These are phyloP conservation scores for Hephaestus fuliginosus DNA, from an alignment of 2,797 vertebrate species.

Conservation along the genomic window DNA sequence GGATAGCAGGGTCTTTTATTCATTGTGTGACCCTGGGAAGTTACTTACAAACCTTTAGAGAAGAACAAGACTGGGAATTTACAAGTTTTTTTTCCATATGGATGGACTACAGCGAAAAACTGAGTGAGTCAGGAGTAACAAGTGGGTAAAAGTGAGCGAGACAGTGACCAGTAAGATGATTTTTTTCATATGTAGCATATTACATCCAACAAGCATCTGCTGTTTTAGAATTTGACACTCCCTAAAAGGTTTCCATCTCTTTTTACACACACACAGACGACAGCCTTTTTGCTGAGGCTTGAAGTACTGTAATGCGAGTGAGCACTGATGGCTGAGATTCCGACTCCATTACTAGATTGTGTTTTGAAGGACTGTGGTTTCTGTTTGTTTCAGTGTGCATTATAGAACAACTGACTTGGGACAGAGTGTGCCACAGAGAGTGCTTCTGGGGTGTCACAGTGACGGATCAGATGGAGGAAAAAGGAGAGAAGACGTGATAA, in stretches of 20 bases:
- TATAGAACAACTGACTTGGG: slow-evolving; percentile 58
- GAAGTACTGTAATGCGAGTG: slow-evolving; percentile 69
- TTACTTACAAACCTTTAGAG: slow-evolving; percentile 53
- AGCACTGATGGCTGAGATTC: slow-evolving; percentile 75
- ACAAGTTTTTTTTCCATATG: slow-evolving; percentile 36
- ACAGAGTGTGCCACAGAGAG: slow-evolving; percentile 41
- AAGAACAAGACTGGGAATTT: slow-evolving; percentile 43
- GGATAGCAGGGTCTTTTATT: slow-evolving; percentile 69
- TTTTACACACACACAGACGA: slow-evolving; percentile 37
- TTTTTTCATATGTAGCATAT: slow-evolving; percentile 34
- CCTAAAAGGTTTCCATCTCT: slow-evolving; percentile 29
- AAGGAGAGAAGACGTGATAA: slow-evolving; percentile 47
- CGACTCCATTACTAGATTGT: slow-evolving; percentile 72
- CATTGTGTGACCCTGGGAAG: slow-evolving; percentile 58
- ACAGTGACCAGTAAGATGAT: slow-evolving; percentile 28
- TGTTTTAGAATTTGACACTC: slow-evolving; percentile 13
- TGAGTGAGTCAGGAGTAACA: slow-evolving; percentile 39
- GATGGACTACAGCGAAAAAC: slow-evolving; percentile 44
- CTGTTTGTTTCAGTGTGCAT: slow-evolving; percentile 63
- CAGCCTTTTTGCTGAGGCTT: slow-evolving; percentile 45
- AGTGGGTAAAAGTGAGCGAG: slow-evolving; percentile 51
- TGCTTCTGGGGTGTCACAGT: slow-evolving; percentile 37
- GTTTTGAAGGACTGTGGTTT: slow-evolving; percentile 72
- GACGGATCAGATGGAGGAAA: slow-evolving; percentile 45
- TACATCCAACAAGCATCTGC: slow-evolving; percentile 3